phyloP scores from a whole-genome alignment of 2,888 invertebrate species.

The Dendrolimus houi region DNA sequence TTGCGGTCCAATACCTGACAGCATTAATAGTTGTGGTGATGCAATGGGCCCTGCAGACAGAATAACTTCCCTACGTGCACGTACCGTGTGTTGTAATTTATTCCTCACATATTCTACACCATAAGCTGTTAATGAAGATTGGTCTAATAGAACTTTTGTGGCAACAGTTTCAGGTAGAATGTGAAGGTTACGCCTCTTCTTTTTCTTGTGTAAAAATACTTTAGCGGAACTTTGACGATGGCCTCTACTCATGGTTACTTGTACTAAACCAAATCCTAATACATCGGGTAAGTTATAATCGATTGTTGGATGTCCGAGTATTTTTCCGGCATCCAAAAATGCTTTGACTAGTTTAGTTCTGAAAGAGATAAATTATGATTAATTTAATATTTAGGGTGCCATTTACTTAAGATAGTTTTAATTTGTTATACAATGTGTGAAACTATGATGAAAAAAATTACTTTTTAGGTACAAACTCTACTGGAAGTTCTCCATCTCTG shows the following conservation, averaged over 20 bases:
- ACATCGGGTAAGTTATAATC: constrained; percentile 81
- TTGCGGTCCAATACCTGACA: constrained; percentile 83
- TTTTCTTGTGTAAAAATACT: constrained; percentile 78
- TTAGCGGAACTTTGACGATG: constrained; percentile 80
- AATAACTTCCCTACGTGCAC: constrained; percentile 87
- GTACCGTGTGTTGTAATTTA: constrained; percentile 55
- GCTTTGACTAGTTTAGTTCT: constrained; percentile 57
- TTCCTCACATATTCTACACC: constrained; percentile 81
- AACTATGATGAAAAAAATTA: constrained; percentile 17
- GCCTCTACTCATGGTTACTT: constrained; percentile 77
- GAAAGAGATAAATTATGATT: constrained; percentile 16
- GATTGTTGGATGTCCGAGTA: constrained; percentile 79
- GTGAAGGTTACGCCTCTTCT: constrained; percentile 79
- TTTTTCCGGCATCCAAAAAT: constrained; percentile 78
- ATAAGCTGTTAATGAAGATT: constrained; percentile 76
- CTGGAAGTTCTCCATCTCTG: constrained; percentile 76
- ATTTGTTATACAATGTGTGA: too few relatives aligned
- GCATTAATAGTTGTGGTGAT: constrained; percentile 92
- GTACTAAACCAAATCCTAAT: constrained; percentile 80
- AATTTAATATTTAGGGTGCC: too few relatives aligned
- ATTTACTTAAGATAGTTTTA: too few relatives aligned
- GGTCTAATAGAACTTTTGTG: constrained; percentile 80
- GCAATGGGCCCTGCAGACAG: constrained; percentile 91
- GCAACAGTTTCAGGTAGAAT: constrained; percentile 80
- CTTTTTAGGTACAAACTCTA: constrained; percentile 77